A percentile compares a stretch with the other conserved stretches of the same genome.
These are phyloP conservation scores for Adelosebastes latens DNA, from an alignment of 2,797 vertebrate genomes.

Conservation along the genomic window DNA sequence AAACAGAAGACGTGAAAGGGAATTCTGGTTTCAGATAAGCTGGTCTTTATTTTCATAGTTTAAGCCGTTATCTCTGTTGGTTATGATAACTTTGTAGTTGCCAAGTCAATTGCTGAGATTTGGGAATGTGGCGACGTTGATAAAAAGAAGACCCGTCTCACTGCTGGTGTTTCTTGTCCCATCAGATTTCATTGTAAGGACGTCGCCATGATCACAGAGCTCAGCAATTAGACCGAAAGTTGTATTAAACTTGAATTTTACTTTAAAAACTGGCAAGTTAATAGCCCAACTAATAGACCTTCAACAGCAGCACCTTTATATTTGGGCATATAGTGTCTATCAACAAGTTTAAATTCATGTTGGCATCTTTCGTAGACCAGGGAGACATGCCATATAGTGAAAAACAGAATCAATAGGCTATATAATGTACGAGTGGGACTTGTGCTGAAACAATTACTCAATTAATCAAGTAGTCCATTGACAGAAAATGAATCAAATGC, in stretches of 20 bases:
- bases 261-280: not conserved
- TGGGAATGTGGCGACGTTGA: not conserved
- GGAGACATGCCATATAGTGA: not conserved
- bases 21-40: not conserved
- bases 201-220: not conserved
- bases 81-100: not conserved
- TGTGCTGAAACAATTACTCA: not conserved
- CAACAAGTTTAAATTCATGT: not conserved
- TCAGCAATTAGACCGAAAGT: not conserved
- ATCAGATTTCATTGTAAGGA: no score
- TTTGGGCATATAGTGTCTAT: not conserved
- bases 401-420: not conserved
- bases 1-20: not conserved
- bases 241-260: not conserved
- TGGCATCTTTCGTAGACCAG: not conserved
- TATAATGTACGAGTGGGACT: not conserved
- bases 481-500: not conserved
- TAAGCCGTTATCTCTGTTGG: fast-evolving
- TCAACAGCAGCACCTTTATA: not conserved
- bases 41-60: not conserved
- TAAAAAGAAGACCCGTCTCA: no score
- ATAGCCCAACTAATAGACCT: not conserved
- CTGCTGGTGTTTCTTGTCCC: fast-evolving
- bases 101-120: not conserved
- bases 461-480: not conserved